These are phyloP conservation scores for Cepphus grylle DNA, from an alignment of 2,113 vertebrate species.

Conservation along the genomic window DNA sequence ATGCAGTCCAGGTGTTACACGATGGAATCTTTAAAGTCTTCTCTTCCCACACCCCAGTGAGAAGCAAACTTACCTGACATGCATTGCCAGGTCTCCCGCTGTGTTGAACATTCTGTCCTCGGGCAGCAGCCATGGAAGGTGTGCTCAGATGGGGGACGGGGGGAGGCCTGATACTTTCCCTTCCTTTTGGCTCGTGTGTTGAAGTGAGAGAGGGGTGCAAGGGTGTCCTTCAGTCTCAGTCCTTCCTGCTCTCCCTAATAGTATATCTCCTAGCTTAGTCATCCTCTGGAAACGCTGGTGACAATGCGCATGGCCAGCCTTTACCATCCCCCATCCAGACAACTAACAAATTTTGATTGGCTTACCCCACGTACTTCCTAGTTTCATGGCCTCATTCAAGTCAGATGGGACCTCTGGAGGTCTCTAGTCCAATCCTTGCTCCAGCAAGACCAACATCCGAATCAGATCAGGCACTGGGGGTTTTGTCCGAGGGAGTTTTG, in stretches of 20 bases:
- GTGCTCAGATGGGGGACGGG: rapidly evolving
- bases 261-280: background rate
- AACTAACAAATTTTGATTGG: background rate
- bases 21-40: background rate
- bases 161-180: background rate
- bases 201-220: background rate
- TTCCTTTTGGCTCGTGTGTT: background rate
- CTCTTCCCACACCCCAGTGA: background rate
- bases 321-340: background rate
- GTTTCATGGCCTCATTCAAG: background rate
- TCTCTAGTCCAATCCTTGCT: background rate
- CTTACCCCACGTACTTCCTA: background rate
- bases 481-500: background rate
- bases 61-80: background rate
- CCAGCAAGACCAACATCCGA: background rate
- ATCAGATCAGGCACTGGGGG: background rate
- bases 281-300: background rate
- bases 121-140: rapidly evolving
- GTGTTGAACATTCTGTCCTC: background rate
- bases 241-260: background rate
- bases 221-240: background rate
- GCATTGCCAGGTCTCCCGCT: rapidly evolving
- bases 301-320: background rate
- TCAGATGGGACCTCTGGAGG: background rate
- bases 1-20: background rate